Conservation (phyloP, 2,888 invertebrate genomes). For the Hipparchia semele region DNA sequence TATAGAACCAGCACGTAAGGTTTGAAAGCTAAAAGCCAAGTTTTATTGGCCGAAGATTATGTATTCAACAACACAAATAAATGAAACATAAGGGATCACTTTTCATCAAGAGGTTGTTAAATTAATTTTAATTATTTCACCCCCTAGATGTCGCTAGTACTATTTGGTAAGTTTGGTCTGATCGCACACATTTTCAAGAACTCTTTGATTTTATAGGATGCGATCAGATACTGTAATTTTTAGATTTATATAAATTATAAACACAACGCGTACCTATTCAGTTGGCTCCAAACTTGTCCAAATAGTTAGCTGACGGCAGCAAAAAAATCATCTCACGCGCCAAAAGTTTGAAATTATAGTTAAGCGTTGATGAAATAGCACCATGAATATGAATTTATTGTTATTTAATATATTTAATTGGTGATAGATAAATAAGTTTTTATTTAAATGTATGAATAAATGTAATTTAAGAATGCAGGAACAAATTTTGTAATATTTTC, state of each 20-base stretch:
- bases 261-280: no score
- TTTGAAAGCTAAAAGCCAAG: constrained; percentile 4
- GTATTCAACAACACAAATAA: not conserved
- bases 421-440: no score
- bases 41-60: constrained; percentile 6
- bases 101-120: not conserved
- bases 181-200: no score
- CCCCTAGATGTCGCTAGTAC: constrained; percentile 21
- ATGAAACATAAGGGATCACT: not conserved
- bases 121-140: not conserved
- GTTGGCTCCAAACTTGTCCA: no score
- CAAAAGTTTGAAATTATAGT: no score
- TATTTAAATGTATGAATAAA: no score
- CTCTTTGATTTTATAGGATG: no score
- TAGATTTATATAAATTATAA: not conserved
- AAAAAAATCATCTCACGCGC: no score
- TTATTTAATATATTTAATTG: not conserved
- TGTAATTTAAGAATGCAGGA: not conserved
- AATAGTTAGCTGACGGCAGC: no score
- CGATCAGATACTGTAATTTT: not conserved
- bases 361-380: not conserved
- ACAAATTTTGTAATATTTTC: not conserved
- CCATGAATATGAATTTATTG: not conserved
- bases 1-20: not conserved
- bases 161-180: not conserved